phyloP scores from a whole-genome alignment of 1,140 invertebrate genomes.

The Aphaenogaster rudis region DNA sequence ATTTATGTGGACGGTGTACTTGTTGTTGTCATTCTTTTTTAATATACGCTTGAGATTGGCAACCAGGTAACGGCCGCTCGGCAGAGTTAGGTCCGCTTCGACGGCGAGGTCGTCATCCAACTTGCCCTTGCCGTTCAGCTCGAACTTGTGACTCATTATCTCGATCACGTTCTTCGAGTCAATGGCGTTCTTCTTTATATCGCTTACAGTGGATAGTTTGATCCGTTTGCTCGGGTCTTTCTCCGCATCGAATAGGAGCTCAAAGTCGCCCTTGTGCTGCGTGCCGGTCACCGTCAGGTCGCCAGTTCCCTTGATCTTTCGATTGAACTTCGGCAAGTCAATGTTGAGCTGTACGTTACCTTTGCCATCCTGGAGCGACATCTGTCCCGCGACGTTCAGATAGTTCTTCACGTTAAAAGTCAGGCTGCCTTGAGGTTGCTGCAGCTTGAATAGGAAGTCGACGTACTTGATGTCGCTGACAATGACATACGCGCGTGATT shows the following conservation, averaged over 20 bases:
- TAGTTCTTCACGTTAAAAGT: slow-evolving; percentile 83
- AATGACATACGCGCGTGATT: slow-evolving; percentile 87
- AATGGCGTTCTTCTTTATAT: slow-evolving; percentile 87
- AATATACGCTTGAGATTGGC: slow-evolving; percentile 86
- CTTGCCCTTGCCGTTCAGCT: slow-evolving; percentile 87
- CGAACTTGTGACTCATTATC: slow-evolving; percentile 87
- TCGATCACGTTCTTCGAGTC: slow-evolving; percentile 90
- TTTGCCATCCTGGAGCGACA: slow-evolving; percentile 81
- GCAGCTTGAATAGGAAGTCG: slow-evolving; percentile 87
- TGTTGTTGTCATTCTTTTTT: slow-evolving; percentile 79
- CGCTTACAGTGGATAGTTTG: slow-evolving; percentile 89
- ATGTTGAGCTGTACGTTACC: slow-evolving; percentile 84
- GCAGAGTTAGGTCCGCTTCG: slow-evolving; percentile 88
- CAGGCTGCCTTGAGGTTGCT: slow-evolving; percentile 79
- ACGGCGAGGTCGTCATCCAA: slow-evolving; percentile 84
- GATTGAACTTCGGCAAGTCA: slow-evolving; percentile 85
- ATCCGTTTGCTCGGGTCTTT: slow-evolving; percentile 90
- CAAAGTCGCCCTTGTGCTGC: slow-evolving; percentile 88
- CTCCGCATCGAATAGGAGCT: slow-evolving; percentile 90
- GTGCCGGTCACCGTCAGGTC: slow-evolving; percentile 88
- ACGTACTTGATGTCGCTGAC: slow-evolving; percentile 87
- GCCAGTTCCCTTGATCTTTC: slow-evolving; percentile 88
- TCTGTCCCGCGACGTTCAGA: slow-evolving; percentile 82
- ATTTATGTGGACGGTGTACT: slow-evolving; percentile 83
- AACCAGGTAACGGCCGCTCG: slow-evolving; percentile 87